A percentile compares a stretch with the other conserved stretches of the same genome.
phyloP scores from a whole-genome alignment of 2,888 invertebrate species.

The Sesia apiformis region DNA sequence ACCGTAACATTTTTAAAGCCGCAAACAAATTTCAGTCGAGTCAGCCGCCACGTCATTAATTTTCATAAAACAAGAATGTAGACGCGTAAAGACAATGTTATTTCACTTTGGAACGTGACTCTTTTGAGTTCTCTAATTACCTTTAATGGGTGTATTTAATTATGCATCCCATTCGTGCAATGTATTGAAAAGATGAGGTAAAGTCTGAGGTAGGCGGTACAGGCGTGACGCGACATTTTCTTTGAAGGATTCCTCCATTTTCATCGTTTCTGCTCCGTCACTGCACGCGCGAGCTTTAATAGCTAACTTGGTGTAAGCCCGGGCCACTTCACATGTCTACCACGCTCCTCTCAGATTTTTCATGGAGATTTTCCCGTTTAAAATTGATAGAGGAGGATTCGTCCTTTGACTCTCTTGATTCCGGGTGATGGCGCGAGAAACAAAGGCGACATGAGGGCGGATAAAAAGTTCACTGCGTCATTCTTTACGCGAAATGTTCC shows the following conservation, averaged over 20 bases:
- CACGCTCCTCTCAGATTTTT: slow-evolving; percentile 45
- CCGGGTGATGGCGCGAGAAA: slow-evolving; percentile 13
- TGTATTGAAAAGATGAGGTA: slow-evolving; percentile 15
- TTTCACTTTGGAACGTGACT: not conserved
- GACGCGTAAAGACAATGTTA: not conserved
- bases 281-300: slow-evolving; percentile 33
- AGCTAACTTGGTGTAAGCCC: slow-evolving; percentile 23
- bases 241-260: slow-evolving; percentile 40
- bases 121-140: slow-evolving; percentile 2
- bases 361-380: slow-evolving; percentile 38
- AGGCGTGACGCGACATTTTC: slow-evolving; percentile 33
- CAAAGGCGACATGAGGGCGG: not conserved
- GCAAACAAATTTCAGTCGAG: slow-evolving; percentile 8
- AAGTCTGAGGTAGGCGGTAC: slow-evolving; percentile 20
- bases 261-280: slow-evolving; percentile 44
- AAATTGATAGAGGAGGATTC: slow-evolving; percentile 36
- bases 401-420: slow-evolving; percentile 25
- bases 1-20: no score
- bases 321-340: slow-evolving; percentile 36
- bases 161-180: slow-evolving; percentile 5
- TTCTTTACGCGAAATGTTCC: no score
- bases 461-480: not conserved
- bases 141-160: slow-evolving; percentile 1
- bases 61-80: slow-evolving; percentile 8
- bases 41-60: slow-evolving; percentile 13